These are phyloP conservation scores for Larimichthys polyactis DNA, from an alignment of 2,113 vertebrate genomes.

Conservation along the genomic window DNA sequence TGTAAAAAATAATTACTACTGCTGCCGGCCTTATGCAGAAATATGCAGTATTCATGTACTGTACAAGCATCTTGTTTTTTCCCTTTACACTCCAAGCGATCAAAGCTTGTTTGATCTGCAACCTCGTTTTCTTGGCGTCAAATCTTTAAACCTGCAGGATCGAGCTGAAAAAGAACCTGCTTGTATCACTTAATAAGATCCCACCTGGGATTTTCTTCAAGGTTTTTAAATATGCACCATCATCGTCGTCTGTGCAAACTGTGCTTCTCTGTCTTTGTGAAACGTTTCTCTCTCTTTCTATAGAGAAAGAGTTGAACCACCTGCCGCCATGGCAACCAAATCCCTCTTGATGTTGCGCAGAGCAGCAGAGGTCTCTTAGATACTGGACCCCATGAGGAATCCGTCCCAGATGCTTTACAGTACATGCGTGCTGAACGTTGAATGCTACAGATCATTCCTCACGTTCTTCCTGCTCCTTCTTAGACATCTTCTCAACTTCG, in stretches of 20 bases:
- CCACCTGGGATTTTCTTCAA: conserved; percentile 3
- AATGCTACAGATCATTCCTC: conserved; percentile 39
- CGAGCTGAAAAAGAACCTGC: neutral
- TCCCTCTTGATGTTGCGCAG: conserved; percentile 48
- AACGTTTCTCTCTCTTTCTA: conserved; percentile 45
- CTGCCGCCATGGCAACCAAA: conserved; percentile 69
- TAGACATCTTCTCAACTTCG: neutral
- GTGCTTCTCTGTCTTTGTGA: conserved; percentile 19
- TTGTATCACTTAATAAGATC: conserved; percentile 50
- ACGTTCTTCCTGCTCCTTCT: conserved; percentile 20
- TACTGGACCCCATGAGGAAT: conserved; percentile 52
- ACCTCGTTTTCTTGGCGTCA: neutral
- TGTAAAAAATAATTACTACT: neutral
- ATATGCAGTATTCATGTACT: neutral
- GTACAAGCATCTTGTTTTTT: neutral
- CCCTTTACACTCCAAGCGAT: conserved; percentile 13
- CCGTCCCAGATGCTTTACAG: conserved; percentile 43
- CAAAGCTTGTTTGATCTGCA: conserved; percentile 42
- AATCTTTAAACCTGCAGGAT: conserved; percentile 19
- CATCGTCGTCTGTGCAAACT: neutral
- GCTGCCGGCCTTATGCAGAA: neutral
- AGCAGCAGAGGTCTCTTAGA: conserved; percentile 64
- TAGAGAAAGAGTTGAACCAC: conserved; percentile 43
- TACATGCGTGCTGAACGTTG: neutral
- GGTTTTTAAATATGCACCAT: conserved; percentile 8